These are phyloP conservation scores for Anthoscopus minutus DNA, from an alignment of 2,113 vertebrate genomes.

Conservation along the genomic window DNA sequence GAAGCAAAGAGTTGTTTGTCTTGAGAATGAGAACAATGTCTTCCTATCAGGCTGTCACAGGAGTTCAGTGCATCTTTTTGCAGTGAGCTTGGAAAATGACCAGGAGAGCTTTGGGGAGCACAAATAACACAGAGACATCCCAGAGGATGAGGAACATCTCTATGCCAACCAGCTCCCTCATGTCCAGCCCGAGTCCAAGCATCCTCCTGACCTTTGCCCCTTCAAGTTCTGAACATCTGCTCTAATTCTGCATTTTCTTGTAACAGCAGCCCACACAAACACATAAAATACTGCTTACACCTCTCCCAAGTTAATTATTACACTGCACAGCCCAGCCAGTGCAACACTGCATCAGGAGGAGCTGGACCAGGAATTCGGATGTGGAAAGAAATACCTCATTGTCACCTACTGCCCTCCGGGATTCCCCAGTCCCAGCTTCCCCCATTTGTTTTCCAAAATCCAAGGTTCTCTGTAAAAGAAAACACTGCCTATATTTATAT, in stretches of 20 bases:
- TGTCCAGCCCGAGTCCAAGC: neutral
- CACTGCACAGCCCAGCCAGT: neutral
- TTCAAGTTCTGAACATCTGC: neutral
- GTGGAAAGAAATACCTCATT: neutral
- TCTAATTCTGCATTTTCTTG: neutral
- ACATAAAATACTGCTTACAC: fast-evolving
- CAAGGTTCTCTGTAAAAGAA: neutral
- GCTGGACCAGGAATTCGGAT: fast-evolving
- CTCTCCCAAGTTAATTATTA: neutral
- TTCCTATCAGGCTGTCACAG: neutral
- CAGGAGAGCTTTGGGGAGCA: neutral
- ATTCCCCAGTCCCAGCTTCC: neutral
- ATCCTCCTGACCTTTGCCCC: neutral
- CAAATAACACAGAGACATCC: neutral
- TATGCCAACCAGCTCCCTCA: neutral
- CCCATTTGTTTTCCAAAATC: fast-evolving
- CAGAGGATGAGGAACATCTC: neutral
- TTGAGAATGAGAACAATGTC: neutral
- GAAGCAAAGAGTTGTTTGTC: neutral
- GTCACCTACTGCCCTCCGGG: neutral
- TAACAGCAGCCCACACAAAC: neutral
- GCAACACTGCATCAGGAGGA: neutral
- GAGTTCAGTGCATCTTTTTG: neutral
- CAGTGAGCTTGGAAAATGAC: neutral
- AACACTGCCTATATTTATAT: neutral